These are phyloP conservation scores for Monoplex corrugatus DNA, from an alignment of 2,888 invertebrate species.

Conservation along the genomic window DNA sequence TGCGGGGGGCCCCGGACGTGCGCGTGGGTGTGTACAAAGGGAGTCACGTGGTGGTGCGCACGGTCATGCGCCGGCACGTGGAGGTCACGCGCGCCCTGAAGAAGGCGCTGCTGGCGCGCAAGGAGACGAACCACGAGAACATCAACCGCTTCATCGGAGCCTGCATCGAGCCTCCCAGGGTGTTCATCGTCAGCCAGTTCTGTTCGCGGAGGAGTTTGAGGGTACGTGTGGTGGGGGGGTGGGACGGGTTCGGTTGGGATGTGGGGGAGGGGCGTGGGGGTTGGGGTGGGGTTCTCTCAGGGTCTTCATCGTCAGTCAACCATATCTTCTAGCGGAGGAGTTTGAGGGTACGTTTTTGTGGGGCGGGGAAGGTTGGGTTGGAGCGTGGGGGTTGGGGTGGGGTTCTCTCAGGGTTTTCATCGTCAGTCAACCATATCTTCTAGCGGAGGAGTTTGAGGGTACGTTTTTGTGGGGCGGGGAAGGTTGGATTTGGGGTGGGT, in stretches of 20 bases:
- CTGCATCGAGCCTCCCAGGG: conserved; percentile 77
- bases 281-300: background rate
- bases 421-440: too few species aligned
- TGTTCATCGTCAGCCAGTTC: conserved; percentile 79
- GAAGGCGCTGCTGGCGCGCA: conserved; percentile 78
- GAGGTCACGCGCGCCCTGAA: conserved; percentile 77
- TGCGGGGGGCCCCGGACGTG: conserved; percentile 56
- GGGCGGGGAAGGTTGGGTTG: too few species aligned
- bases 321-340: too few species aligned
- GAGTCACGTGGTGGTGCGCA: conserved; percentile 87
- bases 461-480: too few species aligned
- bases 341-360: too few species aligned
- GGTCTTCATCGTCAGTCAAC: too few species aligned
- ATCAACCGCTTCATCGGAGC: conserved; percentile 80
- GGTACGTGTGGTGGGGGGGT: conserved; percentile 63
- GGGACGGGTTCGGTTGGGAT: background rate
- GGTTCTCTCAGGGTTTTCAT: too few species aligned
- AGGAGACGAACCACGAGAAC: conserved; percentile 80
- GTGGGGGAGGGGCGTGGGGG: background rate
- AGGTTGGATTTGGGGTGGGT: too few species aligned
- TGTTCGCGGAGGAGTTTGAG: conserved; percentile 78
- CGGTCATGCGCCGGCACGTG: conserved; percentile 81
- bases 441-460: too few species aligned
- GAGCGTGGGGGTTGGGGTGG: too few species aligned
- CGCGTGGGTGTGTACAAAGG: conserved; percentile 77